Base-by-base conservation (phyloP, 2,113 vertebrate species). In the Manacus vitellinus region DNA sequence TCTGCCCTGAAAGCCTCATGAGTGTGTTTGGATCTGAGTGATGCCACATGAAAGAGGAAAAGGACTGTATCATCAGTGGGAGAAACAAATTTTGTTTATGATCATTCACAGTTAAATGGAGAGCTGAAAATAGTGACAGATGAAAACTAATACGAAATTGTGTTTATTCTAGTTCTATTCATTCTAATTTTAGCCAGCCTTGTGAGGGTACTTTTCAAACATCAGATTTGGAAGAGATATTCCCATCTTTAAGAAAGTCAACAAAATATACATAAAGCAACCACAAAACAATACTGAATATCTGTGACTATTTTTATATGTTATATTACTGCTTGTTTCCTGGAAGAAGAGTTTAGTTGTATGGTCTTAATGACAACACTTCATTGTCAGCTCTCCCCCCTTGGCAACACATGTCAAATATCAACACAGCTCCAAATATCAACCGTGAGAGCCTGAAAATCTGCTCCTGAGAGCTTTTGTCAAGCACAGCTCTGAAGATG, bases 151-250 rank as follows among this genome's bases (percentile, higher is more conserved):
- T 75, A 88, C 46, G 59, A 93, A 92, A 88, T 65, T 84, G 76
- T 94, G 80, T 94, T 96, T 95, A 94, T 96, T 97, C 94, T 87
- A 63, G 93, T 82, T 91, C 91, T 87, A 95, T 95, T 97, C 84
- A 94, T 47, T 68, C 91, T 81, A 92, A 94, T 94, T 96, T 97
- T 96, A 95, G 76, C 63, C 41, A 77, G 85, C 37, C 83, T 91
- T 89, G 61, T 90, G 55, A 93, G 75, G 43, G 54, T 62, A 62
- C 78, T 94, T 87, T 89, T 93, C 82, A 89, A 93, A 89, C 44
- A 67, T 37, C 2, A 5, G 8, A 75, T 96, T 95, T 95, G 89
- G 94, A 96, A 95, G 58, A 95, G 86, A 92, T 79, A 89, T 84
- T 96, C 80, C 77, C 80, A 68, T 97, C 68, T 95, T 95, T 84